These are phyloP conservation scores for Idris sp. DNA, from an alignment of 1,140 invertebrate species.

Conservation along the genomic window DNA sequence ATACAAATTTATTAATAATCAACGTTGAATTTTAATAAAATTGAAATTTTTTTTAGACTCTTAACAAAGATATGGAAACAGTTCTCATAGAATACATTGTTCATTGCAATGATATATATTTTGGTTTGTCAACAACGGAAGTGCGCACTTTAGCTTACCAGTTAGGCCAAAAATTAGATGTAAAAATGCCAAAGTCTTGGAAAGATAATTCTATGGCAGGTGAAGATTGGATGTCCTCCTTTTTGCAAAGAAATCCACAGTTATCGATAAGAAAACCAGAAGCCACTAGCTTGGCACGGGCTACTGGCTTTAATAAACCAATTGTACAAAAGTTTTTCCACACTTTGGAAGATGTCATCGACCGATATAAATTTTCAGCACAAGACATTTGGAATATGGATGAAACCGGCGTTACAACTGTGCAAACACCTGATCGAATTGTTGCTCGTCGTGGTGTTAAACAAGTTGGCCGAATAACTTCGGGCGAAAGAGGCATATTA, in stretches of 20 bases:
- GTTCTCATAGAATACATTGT: too few relatives aligned
- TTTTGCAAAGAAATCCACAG: slow-evolving; percentile 11
- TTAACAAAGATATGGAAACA: background rate
- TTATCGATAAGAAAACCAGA: slow-evolving; percentile 16
- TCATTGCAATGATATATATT: slow-evolving; percentile 14
- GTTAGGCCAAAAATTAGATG: background rate
- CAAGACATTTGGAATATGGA: slow-evolving; percentile 72
- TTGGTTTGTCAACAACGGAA: slow-evolving; percentile 13
- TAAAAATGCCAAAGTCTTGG: slow-evolving; percentile 7
- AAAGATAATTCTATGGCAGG: slow-evolving; percentile 5
- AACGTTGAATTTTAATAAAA: too few relatives aligned
- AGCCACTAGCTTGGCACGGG: slow-evolving; percentile 15
- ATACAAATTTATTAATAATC: too few relatives aligned
- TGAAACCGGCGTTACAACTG: slow-evolving; percentile 72
- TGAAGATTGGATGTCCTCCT: slow-evolving; percentile 6
- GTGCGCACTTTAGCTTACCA: slow-evolving; percentile 4
- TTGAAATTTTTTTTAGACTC: background rate
- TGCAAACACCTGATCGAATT: slow-evolving; percentile 66
- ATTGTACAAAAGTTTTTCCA: slow-evolving; percentile 10
- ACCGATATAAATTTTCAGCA: too few relatives aligned
- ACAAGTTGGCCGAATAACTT: slow-evolving; percentile 67
- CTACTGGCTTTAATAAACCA: slow-evolving; percentile 19
- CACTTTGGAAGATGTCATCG: slow-evolving; percentile 15
- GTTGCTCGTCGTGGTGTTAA: slow-evolving; percentile 66
- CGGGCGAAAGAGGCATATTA: slow-evolving; percentile 71